phyloP scores from a whole-genome alignment of 2,888 invertebrate species.

The Druceiella hillmani region DNA sequence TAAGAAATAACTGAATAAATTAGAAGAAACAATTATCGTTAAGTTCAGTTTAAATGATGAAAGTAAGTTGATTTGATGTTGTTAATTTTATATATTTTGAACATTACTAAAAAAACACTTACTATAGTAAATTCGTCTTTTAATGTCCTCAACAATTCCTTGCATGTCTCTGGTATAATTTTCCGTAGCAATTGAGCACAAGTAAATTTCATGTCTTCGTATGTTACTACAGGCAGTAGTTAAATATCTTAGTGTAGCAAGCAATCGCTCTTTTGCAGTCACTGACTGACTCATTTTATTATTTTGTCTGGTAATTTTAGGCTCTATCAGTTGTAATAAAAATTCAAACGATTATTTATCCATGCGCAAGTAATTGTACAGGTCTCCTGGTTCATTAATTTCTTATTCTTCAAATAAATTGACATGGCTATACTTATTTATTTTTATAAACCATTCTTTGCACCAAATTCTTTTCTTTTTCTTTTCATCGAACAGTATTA shows the following conservation, averaged over 20 bases:
- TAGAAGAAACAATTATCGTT: too few relatives aligned
- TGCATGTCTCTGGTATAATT: constrained; percentile 13
- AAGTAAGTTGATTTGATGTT: constrained; percentile 6
- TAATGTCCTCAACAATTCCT: too few relatives aligned
- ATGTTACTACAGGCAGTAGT: constrained; percentile 9
- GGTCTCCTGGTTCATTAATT: constrained; percentile 3
- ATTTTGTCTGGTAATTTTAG: constrained; percentile 8
- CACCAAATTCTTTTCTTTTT: constrained; percentile 8
- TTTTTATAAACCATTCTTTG: constrained; percentile 2
- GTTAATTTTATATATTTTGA: too few relatives aligned
- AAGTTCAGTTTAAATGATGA: too few relatives aligned
- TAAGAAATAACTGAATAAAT: constrained; percentile 6
- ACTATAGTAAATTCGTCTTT: constrained; percentile 10
- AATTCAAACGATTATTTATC: constrained; percentile 6
- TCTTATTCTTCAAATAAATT: constrained; percentile 7
- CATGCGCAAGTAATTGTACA: constrained; percentile 8
- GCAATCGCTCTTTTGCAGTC: constrained; percentile 6
- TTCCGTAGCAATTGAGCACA: constrained; percentile 8
- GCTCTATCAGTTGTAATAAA: constrained; percentile 8
- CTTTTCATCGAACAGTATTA: constrained; percentile 7
- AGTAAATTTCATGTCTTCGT: constrained; percentile 8
- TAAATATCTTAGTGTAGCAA: constrained; percentile 11
- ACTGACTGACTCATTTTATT: constrained; percentile 5
- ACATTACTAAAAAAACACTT: constrained; percentile 5
- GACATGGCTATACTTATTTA: constrained; percentile 1